phyloP scores from a whole-genome alignment of 2,113 vertebrate genomes.

The Columba janthina region DNA sequence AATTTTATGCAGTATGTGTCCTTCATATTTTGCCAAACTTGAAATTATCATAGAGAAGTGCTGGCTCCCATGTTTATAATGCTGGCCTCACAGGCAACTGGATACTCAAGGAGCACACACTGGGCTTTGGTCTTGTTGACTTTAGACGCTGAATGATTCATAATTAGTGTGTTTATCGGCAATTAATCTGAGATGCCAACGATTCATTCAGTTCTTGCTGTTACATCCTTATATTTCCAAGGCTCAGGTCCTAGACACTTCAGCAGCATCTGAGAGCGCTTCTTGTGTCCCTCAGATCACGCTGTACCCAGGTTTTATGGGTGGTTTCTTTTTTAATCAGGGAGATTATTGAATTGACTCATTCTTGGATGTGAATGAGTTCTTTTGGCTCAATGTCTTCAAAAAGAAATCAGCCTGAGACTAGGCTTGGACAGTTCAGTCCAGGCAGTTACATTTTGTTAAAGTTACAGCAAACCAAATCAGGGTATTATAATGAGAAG shows the following conservation, averaged over 20 bases:
- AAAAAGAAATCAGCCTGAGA: constrained; percentile 16
- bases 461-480: constrained; percentile 12
- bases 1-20: background rate
- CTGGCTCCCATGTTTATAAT: background rate
- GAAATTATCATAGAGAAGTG: background rate
- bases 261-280: background rate
- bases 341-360: constrained; percentile 5
- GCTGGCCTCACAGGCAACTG: background rate
- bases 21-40: background rate
- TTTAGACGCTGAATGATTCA: background rate
- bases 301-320: background rate
- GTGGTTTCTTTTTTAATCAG: constrained; percentile 12
- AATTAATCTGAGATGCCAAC: background rate
- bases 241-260: background rate
- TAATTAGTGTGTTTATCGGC: background rate
- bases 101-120: background rate
- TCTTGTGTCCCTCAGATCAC: background rate
- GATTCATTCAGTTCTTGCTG: background rate
- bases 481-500: background rate
- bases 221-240: background rate
- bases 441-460: background rate
- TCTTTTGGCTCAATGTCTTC: background rate
- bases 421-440: background rate
- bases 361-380: background rate
- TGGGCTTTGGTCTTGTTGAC: background rate